Evolutionary conservation across 1,140 invertebrate species (phyloP).

Genomic region (Pseudomyrmex flavicornis): DNA sequence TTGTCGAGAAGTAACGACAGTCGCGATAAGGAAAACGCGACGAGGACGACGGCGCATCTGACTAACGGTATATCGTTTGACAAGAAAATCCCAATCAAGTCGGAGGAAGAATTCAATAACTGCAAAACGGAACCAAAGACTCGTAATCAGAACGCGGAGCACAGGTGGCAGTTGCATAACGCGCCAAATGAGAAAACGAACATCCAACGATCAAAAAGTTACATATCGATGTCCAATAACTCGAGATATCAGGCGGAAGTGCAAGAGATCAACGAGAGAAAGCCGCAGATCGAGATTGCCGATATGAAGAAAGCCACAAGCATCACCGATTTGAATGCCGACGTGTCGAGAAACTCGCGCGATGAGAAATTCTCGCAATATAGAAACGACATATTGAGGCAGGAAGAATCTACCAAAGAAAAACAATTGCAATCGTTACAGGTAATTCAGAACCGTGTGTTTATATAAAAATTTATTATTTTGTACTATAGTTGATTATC

Average conservation of each 20-base stretch:
- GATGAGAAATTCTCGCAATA: constrained; percentile 81
- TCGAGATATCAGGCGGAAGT: constrained; percentile 71
- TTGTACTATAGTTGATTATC: too few relatives aligned
- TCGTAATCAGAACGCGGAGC: constrained; percentile 7
- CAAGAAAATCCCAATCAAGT: not conserved
- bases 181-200: constrained; percentile 57
- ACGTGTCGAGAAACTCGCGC: constrained; percentile 22
- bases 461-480: too few relatives aligned
- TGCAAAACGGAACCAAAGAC: constrained; percentile 58
- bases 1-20: constrained; percentile 60
- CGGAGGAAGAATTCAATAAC: not conserved
- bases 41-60: constrained; percentile 6
- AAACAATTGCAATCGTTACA: constrained; percentile 81
- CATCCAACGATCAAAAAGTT: constrained; percentile 82
- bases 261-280: constrained; percentile 37
- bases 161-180: constrained; percentile 55
- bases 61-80: constrained; percentile 32
- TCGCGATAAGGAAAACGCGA: constrained; percentile 1
- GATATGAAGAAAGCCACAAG: constrained; percentile 70
- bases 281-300: not conserved
- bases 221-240: constrained; percentile 77
- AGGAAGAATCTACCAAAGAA: constrained; percentile 78
- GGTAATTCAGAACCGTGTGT: constrained; percentile 63
- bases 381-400: constrained; percentile 80
- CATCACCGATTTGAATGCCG: constrained; percentile 67